Evolutionary conservation across 2,888 invertebrate genomes (phyloP), one percentile per base, ranked within the genome.

Genomic region (Pantelozetes paolii): DNA sequence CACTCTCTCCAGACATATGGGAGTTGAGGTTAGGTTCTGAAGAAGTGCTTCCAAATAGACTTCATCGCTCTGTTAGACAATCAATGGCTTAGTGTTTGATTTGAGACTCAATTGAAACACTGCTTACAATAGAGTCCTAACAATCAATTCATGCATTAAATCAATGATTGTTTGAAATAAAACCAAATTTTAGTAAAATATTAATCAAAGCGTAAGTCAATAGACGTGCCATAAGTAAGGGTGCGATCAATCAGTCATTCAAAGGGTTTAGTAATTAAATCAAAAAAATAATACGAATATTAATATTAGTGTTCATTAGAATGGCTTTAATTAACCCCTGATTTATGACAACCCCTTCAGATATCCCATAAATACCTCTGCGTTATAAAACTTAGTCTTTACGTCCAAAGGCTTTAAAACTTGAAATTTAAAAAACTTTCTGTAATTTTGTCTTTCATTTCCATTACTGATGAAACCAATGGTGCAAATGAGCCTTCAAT

Each of bases 381-480:
- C 92, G 86, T 94, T 96, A 82, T 94, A 97, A 84, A 98, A 94
- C 82, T 98, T 97, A 0, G 98, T 98, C 85, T 97, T 96, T 0
- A 99, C 96, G 86, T 99, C 98, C 69, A 99, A 85, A 2, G 98
- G 98, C 82, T 98, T 98, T 80, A 95, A 87, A 0, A 99, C 83
- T 79, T 85, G 84, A 83, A 99, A 98, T 84, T 97, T 98, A 83
- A 98, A 99, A 83, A 95, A 97, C 83, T 98, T 98, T 78, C 95
- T 87, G 81, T 98, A 94, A 77, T 92, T 91, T 81, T 91, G 89
- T 42, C 89, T 85, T 78, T 90, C 88, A 23, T 84, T 84, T 73
- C 88, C 88, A 76, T 87, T 87, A 42, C 89, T 89, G 80, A 88
- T 88, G 82, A 98, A 99, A 77, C 89, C 90, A 1, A 99, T 95